phyloP scores from a whole-genome alignment of 2,113 vertebrate genomes.

The Noctilio leporinus region DNA sequence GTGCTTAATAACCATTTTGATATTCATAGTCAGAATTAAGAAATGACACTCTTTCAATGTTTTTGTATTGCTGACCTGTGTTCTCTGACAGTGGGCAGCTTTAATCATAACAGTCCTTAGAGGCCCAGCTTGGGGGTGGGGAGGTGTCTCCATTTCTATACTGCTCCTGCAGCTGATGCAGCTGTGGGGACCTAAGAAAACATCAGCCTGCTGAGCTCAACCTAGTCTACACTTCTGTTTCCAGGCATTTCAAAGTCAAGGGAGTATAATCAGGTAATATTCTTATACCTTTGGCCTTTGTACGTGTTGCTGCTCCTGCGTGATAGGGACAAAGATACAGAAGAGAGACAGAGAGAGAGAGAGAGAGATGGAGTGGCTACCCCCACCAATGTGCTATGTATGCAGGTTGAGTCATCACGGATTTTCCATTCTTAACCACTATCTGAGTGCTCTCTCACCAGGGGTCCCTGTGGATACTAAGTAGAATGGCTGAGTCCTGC shows the following conservation, averaged over 20 bases:
- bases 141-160: not conserved
- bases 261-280: not conserved
- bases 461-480: too few relatives aligned
- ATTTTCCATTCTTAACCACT: not conserved
- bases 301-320: not conserved
- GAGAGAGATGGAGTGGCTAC: not conserved
- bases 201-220: not conserved
- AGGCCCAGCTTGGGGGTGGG: not conserved
- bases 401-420: not conserved
- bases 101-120: not conserved
- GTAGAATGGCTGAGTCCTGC: not conserved
- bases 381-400: not conserved
- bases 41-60: not conserved
- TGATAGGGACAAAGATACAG: too few relatives aligned
- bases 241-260: conserved; percentile 2
- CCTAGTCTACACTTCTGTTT: not conserved
- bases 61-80: not conserved
- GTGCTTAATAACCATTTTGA: conserved; percentile 40
- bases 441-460: not conserved
- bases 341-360: too few relatives aligned
- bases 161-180: not conserved
- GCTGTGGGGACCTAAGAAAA: not conserved
- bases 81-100: not conserved
- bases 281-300: not conserved
- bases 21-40: conserved; percentile 20